phyloP scores from a whole-genome alignment of 2,113 vertebrate genomes.

The Tachysurus vachellii region DNA sequence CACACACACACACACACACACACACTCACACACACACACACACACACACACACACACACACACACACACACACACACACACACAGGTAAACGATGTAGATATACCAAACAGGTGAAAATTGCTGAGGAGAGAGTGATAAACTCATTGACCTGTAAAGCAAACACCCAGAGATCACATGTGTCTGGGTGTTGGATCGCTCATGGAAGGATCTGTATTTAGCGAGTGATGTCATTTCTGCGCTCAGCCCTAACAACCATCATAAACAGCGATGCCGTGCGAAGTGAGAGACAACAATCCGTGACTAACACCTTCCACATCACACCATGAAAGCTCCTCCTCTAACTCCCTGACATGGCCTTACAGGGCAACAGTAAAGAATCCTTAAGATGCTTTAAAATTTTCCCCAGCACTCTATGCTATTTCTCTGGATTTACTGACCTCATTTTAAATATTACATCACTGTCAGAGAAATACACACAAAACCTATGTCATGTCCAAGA shows the following conservation, averaged over 20 bases:
- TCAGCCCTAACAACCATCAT: slow-evolving; percentile 34
- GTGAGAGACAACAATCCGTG: slow-evolving; percentile 29
- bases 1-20: slow-evolving; percentile 41
- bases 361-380: slow-evolving; percentile 21
- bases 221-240: slow-evolving; percentile 64
- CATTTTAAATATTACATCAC: not conserved
- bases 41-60: slow-evolving; percentile 32
- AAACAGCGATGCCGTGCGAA: slow-evolving; percentile 51
- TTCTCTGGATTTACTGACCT: not conserved
- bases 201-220: slow-evolving; percentile 58
- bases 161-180: slow-evolving; percentile 48
- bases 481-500: not conserved
- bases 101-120: not conserved
- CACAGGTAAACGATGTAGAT: not conserved
- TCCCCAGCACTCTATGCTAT: not conserved
- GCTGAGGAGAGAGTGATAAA: slow-evolving; percentile 32
- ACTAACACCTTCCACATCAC: slow-evolving; percentile 32
- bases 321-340: slow-evolving; percentile 39
- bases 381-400: not conserved
- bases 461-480: not conserved
- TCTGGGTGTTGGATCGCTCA: slow-evolving; percentile 50
- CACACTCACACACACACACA: slow-evolving; percentile 19
- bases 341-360: slow-evolving; percentile 17
- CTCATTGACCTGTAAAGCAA: slow-evolving; percentile 49
- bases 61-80: slow-evolving; percentile 39